Conservation (phyloP, 2,797 vertebrate species). For the Lycodopsis pacificus region DNA sequence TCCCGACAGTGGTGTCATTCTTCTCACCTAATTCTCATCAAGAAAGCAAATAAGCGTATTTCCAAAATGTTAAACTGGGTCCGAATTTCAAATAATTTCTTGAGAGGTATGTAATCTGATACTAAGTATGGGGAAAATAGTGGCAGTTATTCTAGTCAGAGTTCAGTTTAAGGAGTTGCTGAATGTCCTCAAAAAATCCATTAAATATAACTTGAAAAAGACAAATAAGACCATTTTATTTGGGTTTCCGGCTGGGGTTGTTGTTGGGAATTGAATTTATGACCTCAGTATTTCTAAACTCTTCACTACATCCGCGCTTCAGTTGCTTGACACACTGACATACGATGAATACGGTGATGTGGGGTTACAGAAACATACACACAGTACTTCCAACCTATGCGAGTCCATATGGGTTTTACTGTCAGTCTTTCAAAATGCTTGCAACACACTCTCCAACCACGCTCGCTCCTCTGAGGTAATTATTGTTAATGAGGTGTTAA, state of each 20-base stretch:
- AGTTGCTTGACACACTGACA: background rate
- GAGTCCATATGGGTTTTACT: conserved; percentile 27
- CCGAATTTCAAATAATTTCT: background rate
- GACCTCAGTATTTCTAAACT: conserved; percentile 6
- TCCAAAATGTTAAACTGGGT: background rate
- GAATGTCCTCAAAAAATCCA: background rate
- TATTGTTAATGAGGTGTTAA: conserved; percentile 58
- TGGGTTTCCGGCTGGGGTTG: background rate
- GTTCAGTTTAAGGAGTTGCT: background rate
- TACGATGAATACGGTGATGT: background rate
- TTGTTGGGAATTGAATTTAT: background rate
- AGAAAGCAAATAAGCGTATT: background rate
- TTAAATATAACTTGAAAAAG: background rate
- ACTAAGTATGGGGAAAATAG: background rate
- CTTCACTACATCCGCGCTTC: background rate
- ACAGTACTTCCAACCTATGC: conserved; percentile 9
- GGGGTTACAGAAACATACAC: conserved; percentile 22
- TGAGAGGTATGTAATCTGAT: background rate
- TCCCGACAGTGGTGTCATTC: background rate
- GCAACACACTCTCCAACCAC: conserved; percentile 22
- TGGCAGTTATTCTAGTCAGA: background rate
- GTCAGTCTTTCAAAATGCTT: conserved; percentile 34
- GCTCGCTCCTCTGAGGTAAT: conserved; percentile 39
- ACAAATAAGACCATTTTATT: background rate
- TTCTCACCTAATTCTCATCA: background rate